Base-by-base conservation (phyloP, 2,888 invertebrate genomes). In the Nomada fabriciana region DNA sequence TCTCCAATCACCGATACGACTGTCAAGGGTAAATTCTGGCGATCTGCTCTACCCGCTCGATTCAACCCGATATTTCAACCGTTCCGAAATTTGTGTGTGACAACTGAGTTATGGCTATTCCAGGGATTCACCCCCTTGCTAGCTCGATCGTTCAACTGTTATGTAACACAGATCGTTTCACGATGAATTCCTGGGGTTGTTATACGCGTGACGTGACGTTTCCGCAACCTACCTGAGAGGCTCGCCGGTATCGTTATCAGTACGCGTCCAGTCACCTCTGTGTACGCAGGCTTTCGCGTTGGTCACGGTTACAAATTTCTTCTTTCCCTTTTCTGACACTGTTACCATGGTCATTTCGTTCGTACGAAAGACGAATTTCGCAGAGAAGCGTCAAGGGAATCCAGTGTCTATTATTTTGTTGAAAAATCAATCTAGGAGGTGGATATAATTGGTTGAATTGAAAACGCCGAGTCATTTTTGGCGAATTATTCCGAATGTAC, bases 31-130 rank as follows among this genome's bases (percentile, higher is more conserved):
- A 65, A 75, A 80, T 80, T 73, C 82, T 80, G 52, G 42, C 70
- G 74, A 67, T 61, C 61, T 20, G 71, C 18, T 10, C 50, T 65
- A 57, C 61, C 57, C 55, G 65, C n/a, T 73, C 53, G 72, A 73
- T 70, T n/a, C 71, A 15, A 29, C 43, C 63, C 72, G n/a, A 80
- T 77, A 76, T 76, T 76, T 81, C 71, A 76, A 65, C 36, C 47
- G 57, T 67, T 53, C 36, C 23, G 71, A 77, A 83, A 83, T 79
- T 88, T 85, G 85, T 70, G 61, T 68, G 65, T 86, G 88, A 87
- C 87, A 86, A 80, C 61, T 83, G 86, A 87, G 82, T 85, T 82
- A 84, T 74, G 72, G 70, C 59, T 29, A 52, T 61, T 53, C 55
- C 43, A n/a, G 52, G 43, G 68, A 67, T 77, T 64, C 60, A 25